These are phyloP conservation scores for Mnemiopsis leidyi DNA, from an alignment of 37 sponge, comb jelly and placozoan species.

Conservation along the genomic window DNA sequence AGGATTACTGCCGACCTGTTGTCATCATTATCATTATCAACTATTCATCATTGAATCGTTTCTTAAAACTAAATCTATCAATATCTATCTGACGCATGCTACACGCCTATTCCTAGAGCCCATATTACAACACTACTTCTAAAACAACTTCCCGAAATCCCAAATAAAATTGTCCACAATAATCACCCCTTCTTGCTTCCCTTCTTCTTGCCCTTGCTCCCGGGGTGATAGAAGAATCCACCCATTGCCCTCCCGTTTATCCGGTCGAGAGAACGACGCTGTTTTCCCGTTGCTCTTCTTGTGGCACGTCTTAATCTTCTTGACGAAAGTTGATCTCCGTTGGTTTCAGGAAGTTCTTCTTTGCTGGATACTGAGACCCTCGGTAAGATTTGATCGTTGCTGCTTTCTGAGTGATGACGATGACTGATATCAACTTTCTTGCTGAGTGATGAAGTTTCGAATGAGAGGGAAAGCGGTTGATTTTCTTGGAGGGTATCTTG, in stretches of 20 bases:
- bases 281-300: background rate
- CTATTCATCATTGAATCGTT: background rate
- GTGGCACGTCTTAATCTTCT: background rate
- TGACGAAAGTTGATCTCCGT: no score
- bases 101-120: no score
- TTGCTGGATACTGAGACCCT: background rate
- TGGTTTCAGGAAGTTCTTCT: no score
- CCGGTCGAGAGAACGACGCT: background rate
- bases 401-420: no score
- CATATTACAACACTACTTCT: no score
- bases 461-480: background rate
- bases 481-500: background rate
- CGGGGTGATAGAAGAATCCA: background rate
- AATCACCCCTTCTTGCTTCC: background rate
- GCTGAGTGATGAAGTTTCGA: background rate
- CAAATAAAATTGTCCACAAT: background rate
- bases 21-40: background rate
- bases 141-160: no score
- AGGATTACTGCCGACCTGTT: background rate
- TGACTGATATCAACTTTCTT: background rate
- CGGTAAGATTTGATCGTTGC: background rate
- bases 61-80: background rate
- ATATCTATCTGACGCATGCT: background rate
- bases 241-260: background rate
- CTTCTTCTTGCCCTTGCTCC: background rate